Percentiles rank a stretch among this genome's conserved stretches.
These are phyloP conservation scores for Proctacanthus coquilletti DNA, from an alignment of 1,140 invertebrate species.

Conservation along the genomic window DNA sequence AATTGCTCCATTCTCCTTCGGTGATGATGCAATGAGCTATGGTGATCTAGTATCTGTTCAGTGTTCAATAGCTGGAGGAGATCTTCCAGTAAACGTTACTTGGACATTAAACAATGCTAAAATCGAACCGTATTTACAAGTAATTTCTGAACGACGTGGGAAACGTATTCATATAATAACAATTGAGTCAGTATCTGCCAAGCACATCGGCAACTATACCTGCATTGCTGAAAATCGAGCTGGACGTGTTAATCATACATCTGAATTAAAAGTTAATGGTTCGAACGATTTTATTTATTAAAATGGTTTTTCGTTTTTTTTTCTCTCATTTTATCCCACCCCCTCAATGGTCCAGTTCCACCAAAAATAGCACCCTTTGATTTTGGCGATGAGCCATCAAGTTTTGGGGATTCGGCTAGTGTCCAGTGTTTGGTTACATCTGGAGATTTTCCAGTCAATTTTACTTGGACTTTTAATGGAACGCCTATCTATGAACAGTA, in stretches of 20 bases:
- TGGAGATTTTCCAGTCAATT: conserved; percentile 57
- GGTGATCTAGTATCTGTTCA: conserved; percentile 54
- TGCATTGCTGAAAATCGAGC: conserved; percentile 57
- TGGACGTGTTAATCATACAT: conserved; percentile 45
- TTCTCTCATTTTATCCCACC: conserved; percentile 5
- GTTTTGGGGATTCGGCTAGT: conserved; percentile 53
- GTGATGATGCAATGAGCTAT: conserved; percentile 47
- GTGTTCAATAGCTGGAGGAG: conserved; percentile 50
- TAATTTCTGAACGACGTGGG: conserved; percentile 43
- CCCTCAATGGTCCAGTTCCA: conserved; percentile 34
- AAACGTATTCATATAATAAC: conserved; percentile 54
- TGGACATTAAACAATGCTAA: conserved; percentile 42
- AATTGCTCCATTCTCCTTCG: conserved; percentile 46
- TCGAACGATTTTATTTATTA: conserved; percentile 30
- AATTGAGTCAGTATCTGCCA: conserved; percentile 56
- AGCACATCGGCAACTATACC: conserved; percentile 64
- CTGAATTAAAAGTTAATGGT: conserved; percentile 57
- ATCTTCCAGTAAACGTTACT: conserved; percentile 43
- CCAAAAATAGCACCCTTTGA: conserved; percentile 51
- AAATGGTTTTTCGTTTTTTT: conserved; percentile 6
- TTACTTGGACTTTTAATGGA: conserved; percentile 39
- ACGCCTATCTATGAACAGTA: conserved; percentile 38
- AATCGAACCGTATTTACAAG: conserved; percentile 33
- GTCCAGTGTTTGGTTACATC: conserved; percentile 56
- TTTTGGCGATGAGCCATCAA: conserved; percentile 45